Evolutionary conservation across 2,113 vertebrate species (phyloP).

Genomic region (Penelope pileata): DNA sequence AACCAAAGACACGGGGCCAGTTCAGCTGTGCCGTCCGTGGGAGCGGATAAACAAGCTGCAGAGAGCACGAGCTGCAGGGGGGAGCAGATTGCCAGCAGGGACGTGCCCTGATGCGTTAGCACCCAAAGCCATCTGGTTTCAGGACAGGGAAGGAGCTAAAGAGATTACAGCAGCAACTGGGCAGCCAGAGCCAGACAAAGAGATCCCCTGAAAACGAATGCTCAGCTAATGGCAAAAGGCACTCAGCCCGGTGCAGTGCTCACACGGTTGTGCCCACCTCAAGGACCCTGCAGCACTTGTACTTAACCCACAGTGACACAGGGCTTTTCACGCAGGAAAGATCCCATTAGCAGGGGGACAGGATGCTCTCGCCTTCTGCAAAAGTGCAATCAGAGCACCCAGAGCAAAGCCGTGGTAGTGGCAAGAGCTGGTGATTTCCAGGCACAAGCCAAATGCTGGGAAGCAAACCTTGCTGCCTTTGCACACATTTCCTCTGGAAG

Average conservation of each 20-base stretch:
- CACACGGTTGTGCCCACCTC: background rate
- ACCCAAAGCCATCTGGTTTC: background rate
- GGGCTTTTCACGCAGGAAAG: background rate
- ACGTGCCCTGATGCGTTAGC: background rate
- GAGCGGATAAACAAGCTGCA: slow-evolving; percentile 59
- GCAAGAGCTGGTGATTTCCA: background rate
- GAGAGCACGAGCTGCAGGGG: background rate
- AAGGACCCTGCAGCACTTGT: background rate
- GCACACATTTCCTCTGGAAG: background rate
- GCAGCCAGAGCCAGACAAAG: background rate
- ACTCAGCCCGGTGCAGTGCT: background rate
- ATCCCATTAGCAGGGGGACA: background rate
- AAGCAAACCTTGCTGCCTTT: background rate
- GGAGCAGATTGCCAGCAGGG: background rate
- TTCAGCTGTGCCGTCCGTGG: slow-evolving; percentile 43
- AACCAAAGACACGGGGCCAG: slow-evolving; percentile 11
- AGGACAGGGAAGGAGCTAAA: slow-evolving; percentile 3
- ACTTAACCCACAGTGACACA: background rate
- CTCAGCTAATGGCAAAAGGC: background rate
- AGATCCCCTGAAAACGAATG: background rate
- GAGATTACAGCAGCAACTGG: background rate
- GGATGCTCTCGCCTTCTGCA: background rate
- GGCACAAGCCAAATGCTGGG: background rate
- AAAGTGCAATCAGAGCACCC: background rate
- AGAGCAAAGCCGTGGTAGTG: background rate